A percentile compares a stretch with the other conserved stretches of the same genome.
Conservation (phyloP, 2,113 vertebrate genomes). For the Lampris incognitus region DNA sequence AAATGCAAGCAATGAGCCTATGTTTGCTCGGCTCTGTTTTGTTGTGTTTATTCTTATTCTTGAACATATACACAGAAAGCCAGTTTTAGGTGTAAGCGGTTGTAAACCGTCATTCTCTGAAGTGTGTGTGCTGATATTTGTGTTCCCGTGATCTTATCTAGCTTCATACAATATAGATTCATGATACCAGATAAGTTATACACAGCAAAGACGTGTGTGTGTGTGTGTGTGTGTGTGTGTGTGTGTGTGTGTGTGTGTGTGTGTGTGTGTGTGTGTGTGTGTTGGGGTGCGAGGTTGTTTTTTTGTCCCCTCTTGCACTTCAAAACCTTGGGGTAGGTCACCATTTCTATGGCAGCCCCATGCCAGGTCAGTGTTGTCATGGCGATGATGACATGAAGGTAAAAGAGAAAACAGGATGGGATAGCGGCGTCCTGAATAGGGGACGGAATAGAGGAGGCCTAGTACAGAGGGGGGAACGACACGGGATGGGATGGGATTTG, state of each 20-base stretch:
- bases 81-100: too few relatives aligned
- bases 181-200: too few relatives aligned
- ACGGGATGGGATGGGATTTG: constrained; percentile 38
- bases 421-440: constrained; percentile 40
- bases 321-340: constrained; percentile 31
- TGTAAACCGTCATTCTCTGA: too few relatives aligned
- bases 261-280: constrained; percentile 1
- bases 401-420: constrained; percentile 43
- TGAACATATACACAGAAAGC: too few relatives aligned
- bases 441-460: constrained; percentile 18
- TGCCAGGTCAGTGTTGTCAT: constrained; percentile 61
- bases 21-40: constrained; percentile 6
- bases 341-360: constrained; percentile 30
- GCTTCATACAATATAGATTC: too few relatives aligned
- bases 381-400: constrained; percentile 54
- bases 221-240: not conserved
- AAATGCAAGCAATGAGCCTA: constrained; percentile 48
- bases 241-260: not conserved
- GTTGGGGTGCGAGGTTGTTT: constrained; percentile 7
- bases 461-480: constrained; percentile 5
- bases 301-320: constrained; percentile 25
- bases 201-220: not conserved
- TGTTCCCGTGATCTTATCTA: too few relatives aligned
- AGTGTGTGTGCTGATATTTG: too few relatives aligned
- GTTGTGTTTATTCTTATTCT: not conserved